A percentile compares a stretch with the other conserved stretches of the same genome.
These are phyloP conservation scores for Trachelus stipa DNA, from an alignment of 2,888 invertebrate genomes.

Conservation along the genomic window DNA sequence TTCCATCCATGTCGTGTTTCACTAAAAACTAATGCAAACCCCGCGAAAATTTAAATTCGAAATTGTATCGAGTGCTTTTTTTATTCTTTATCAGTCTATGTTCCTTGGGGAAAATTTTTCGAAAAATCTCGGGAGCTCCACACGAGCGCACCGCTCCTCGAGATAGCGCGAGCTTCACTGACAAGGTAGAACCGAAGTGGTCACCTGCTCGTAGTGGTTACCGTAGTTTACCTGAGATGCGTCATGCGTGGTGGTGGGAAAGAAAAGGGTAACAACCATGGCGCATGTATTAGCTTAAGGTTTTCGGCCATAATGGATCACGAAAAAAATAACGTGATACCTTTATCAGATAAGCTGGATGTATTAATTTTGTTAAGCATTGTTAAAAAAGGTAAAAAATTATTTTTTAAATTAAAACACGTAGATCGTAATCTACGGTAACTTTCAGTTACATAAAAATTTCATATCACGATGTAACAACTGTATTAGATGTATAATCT, in stretches of 20 bases:
- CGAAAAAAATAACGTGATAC: too few species aligned
- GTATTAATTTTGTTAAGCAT: too few species aligned
- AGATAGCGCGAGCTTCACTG: conserved; percentile 60
- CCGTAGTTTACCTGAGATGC: conserved; percentile 54
- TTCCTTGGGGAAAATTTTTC: background rate
- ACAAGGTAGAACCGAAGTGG: conserved; percentile 52
- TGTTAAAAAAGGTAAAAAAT: too few species aligned
- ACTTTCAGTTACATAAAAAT: too few species aligned
- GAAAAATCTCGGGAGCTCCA: conserved; percentile 7
- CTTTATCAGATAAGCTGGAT: too few species aligned
- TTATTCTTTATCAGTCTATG: background rate
- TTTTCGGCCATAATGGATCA: too few species aligned
- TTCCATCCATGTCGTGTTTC: conserved; percentile 20
- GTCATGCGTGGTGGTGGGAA: conserved; percentile 48
- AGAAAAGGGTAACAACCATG: conserved; percentile 12
- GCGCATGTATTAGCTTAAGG: background rate
- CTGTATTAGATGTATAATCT: too few species aligned
- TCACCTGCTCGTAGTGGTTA: conserved; percentile 60
- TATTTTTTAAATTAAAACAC: too few species aligned
- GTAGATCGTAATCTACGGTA: too few species aligned
- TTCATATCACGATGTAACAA: too few species aligned
- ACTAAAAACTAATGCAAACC: conserved; percentile 6
- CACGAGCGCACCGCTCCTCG: conserved; percentile 37
- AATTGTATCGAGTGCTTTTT: background rate
- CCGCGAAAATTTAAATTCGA: conserved; percentile 5